phyloP scores from a whole-genome alignment of 1,140 invertebrate species.

The Dendrolimus kikuchii region DNA sequence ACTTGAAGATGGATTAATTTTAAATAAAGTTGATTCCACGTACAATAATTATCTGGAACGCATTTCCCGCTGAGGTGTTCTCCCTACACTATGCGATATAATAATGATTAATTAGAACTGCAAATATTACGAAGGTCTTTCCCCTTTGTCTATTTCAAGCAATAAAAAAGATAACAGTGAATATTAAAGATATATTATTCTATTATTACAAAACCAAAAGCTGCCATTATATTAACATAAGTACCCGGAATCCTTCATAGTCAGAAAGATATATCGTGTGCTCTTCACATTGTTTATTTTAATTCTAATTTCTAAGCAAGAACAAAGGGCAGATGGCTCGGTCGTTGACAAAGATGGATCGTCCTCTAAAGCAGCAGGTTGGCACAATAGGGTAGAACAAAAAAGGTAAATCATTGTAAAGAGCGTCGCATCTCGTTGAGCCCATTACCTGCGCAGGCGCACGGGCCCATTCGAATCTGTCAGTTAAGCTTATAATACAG shows the following conservation, averaged over 20 bases:
- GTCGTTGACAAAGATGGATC: slow-evolving; percentile 57
- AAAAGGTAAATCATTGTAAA: slow-evolving; percentile 31
- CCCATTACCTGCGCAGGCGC: slow-evolving; percentile 50
- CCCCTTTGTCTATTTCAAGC: no score
- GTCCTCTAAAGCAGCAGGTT: slow-evolving; percentile 28
- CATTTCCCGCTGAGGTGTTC: no score
- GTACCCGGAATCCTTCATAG: slow-evolving; percentile 3
- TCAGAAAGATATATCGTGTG: no score
- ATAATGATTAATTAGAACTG: no score
- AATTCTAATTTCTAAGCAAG: slow-evolving; percentile 65
- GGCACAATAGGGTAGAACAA: slow-evolving; percentile 45
- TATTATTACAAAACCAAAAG: not conserved
- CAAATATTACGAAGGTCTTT: no score
- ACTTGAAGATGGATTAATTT: no score
- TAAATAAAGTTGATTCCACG: no score
- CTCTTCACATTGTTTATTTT: slow-evolving; percentile 27
- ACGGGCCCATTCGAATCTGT: slow-evolving; percentile 39
- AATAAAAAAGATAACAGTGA: no score
- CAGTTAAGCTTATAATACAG: slow-evolving; percentile 28
- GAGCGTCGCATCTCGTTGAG: slow-evolving; percentile 24
- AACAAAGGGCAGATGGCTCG: slow-evolving; percentile 51
- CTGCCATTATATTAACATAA: slow-evolving; percentile 2
- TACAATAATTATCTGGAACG: no score
- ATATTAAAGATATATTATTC: no score
- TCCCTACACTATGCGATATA: no score